Evolutionary conservation across 2,113 vertebrate species (phyloP).

Genomic region (Neolamprologus ventralis): DNA sequence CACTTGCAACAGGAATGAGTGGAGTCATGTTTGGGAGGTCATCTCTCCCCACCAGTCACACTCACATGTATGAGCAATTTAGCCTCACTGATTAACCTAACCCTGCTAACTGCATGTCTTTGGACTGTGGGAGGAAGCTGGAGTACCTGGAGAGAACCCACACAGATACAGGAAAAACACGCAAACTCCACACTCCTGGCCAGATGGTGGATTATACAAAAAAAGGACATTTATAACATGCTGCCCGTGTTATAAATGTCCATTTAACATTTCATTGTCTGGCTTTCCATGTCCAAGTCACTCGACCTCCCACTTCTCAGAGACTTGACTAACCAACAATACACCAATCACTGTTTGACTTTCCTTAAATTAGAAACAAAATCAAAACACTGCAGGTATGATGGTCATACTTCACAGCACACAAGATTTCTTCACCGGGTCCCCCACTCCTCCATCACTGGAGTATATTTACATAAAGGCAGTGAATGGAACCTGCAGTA

Average conservation of each 20-base stretch:
- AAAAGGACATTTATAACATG: background rate
- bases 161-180: background rate
- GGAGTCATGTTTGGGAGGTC: background rate
- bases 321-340: background rate
- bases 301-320: background rate
- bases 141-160: background rate
- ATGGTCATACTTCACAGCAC: background rate
- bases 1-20: background rate
- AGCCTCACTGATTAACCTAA: background rate
- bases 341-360: background rate
- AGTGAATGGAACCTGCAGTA: background rate
- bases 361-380: background rate
- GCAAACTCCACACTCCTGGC: rapidly evolving
- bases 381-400: background rate
- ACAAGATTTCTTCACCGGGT: background rate
- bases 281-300: background rate
- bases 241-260: rapidly evolving
- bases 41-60: background rate
- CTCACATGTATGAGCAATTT: background rate
- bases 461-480: background rate
- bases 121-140: background rate
- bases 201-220: background rate
- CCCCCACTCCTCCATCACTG: background rate
- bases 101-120: background rate
- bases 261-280: background rate